Evolutionary conservation across 1,140 invertebrate species (phyloP).

Genomic region (Heliconius eleuchia): DNA sequence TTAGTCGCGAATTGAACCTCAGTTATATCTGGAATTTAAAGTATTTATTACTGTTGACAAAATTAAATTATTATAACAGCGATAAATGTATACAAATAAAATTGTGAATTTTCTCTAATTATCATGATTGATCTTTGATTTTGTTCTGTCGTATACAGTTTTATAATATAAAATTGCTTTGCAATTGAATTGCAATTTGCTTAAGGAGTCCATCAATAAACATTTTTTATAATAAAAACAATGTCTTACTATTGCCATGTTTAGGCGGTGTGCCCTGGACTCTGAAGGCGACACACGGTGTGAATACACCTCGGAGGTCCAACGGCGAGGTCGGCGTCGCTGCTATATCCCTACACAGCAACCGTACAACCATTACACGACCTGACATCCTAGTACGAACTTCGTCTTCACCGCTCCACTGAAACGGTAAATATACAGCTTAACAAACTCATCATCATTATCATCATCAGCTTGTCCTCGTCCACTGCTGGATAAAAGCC

Average conservation of each 20-base stretch:
- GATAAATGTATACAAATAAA: no score
- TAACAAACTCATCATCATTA: no score
- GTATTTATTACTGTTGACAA: neutral
- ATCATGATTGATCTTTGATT: no score
- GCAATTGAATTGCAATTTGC: no score
- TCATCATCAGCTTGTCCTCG: no score
- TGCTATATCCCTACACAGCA: conserved; percentile 90
- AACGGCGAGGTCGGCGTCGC: conserved; percentile 75
- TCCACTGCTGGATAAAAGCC: no score
- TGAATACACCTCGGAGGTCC: conserved; percentile 84
- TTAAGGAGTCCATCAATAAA: no score
- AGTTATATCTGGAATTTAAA: conserved; percentile 84
- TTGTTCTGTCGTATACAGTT: no score
- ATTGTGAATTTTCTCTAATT: no score
- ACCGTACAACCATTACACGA: conserved; percentile 88
- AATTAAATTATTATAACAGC: neutral
- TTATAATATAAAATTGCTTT: no score
- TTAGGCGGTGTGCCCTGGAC: conserved; percentile 89
- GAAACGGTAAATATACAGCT: conserved; percentile 49
- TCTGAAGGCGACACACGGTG: conserved; percentile 91
- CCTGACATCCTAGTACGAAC: conserved; percentile 88
- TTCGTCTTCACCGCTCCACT: conserved; percentile 92
- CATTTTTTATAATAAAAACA: neutral
- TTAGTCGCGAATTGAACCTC: conserved; percentile 89
- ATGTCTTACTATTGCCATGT: conserved; percentile 84